Conservation (phyloP, 2,797 vertebrate genomes). For the Lophius americanus region DNA sequence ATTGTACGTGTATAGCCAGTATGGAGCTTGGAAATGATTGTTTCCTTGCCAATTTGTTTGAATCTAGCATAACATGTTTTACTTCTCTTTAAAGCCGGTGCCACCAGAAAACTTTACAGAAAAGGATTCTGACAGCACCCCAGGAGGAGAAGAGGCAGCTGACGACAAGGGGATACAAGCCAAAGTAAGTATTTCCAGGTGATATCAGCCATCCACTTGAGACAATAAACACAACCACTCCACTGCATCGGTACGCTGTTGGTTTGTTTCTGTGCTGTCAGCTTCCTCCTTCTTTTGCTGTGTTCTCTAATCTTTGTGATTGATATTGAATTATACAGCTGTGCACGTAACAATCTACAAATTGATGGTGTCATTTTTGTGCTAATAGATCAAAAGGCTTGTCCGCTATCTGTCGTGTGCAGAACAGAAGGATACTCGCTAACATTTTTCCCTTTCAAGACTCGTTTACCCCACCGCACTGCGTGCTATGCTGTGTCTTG, state of each 20-base stretch:
- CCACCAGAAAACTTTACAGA: slow-evolving; percentile 55
- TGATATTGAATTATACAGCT: slow-evolving; percentile 19
- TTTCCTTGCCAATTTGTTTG: background rate
- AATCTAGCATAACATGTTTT: background rate
- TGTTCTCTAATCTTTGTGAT: slow-evolving; percentile 35
- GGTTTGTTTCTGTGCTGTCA: slow-evolving; percentile 45
- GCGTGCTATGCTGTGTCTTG: slow-evolving; percentile 79
- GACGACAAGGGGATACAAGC: slow-evolving; percentile 66
- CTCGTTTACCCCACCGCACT: slow-evolving; percentile 61
- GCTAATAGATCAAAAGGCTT: slow-evolving; percentile 11
- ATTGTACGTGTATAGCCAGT: background rate
- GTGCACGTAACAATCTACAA: slow-evolving; percentile 20
- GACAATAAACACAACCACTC: background rate
- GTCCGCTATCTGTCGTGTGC: slow-evolving; percentile 31
- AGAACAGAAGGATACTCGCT: slow-evolving; percentile 38
- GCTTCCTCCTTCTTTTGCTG: slow-evolving; percentile 51
- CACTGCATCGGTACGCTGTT: slow-evolving; percentile 37
- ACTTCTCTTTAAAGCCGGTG: slow-evolving; percentile 53
- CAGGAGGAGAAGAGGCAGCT: slow-evolving; percentile 70
- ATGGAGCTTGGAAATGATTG: background rate
- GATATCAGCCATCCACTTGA: too few relatives aligned
- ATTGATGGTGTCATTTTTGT: slow-evolving; percentile 1
- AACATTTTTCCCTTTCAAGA: slow-evolving; percentile 65
- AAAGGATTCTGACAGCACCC: slow-evolving; percentile 74
- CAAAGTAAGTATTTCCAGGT: slow-evolving; percentile 66